Percentiles rank a stretch among this genome's conserved stretches.
Conservation (phyloP, 2,797 vertebrate species). For the Gymnodraco acuticeps region DNA sequence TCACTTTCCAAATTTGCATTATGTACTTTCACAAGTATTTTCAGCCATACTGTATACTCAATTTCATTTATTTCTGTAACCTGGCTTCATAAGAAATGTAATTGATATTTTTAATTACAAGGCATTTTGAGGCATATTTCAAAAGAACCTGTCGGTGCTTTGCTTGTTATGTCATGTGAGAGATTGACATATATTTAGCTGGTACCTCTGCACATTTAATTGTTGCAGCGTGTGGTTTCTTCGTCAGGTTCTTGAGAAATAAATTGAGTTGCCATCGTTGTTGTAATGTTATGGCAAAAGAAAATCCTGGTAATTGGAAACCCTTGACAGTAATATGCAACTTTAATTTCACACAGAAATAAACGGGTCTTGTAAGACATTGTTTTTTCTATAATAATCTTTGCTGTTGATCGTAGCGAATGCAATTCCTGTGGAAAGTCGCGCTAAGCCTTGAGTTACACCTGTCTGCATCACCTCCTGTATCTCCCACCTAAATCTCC, state of each 20-base stretch:
- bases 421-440: conserved; percentile 14
- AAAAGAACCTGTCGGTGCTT: not conserved
- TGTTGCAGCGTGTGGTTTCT: not conserved
- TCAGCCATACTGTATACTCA: not conserved
- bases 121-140: not conserved
- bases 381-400: conserved; percentile 2
- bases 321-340: not conserved
- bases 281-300: not conserved
- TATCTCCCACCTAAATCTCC: conserved; percentile 59
- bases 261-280: not conserved
- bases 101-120: not conserved
- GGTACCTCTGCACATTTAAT: conserved; percentile 6
- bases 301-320: conserved; percentile 1
- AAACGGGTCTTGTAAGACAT: not conserved
- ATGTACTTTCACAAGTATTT: conserved; percentile 1
- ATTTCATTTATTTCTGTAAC: conserved; percentile 11
- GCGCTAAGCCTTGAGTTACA: conserved; percentile 34
- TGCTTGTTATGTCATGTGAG: not conserved
- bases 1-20: conserved; percentile 13
- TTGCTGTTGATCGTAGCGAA: not conserved
- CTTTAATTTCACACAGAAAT: not conserved
- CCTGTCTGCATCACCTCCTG: conserved; percentile 57
- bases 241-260: conserved; percentile 11
- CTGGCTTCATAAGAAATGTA: conserved; percentile 9
- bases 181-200: not conserved